Percentiles rank a stretch among this genome's conserved stretches.
phyloP scores from a whole-genome alignment of 2,888 invertebrate genomes.

The Aspidiotus destructor region DNA sequence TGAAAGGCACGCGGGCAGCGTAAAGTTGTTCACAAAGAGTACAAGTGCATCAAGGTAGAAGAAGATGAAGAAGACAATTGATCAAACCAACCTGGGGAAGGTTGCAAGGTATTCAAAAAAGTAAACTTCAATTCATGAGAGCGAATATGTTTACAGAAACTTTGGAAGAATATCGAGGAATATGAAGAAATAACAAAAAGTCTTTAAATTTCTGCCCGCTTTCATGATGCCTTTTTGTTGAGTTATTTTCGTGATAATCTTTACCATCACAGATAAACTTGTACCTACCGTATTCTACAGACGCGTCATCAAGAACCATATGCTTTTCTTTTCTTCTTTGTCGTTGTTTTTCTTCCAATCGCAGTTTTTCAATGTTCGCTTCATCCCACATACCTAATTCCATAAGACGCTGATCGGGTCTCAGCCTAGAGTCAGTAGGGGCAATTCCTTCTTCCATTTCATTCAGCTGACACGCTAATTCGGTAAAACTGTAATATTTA shows the following conservation, averaged over 20 bases:
- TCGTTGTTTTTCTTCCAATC: constrained; percentile 93
- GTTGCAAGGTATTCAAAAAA: too few relatives aligned
- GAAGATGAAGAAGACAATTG: too few relatives aligned
- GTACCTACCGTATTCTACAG: constrained; percentile 47
- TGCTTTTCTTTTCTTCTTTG: constrained; percentile 61
- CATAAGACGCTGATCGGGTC: constrained; percentile 98
- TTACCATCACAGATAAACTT: background rate
- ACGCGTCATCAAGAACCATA: constrained; percentile 62
- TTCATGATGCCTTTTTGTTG: too few relatives aligned
- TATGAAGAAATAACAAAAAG: too few relatives aligned
- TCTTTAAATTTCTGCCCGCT: too few relatives aligned
- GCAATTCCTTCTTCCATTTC: constrained; percentile 86
- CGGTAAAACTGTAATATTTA: constrained; percentile 86
- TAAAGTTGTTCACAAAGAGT: background rate
- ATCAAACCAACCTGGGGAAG: too few relatives aligned
- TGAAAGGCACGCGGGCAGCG: too few relatives aligned
- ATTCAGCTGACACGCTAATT: constrained; percentile 91
- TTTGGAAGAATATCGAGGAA: too few relatives aligned
- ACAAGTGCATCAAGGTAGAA: background rate
- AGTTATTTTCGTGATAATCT: background rate
- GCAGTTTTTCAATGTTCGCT: constrained; percentile 74
- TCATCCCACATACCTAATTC: constrained; percentile 87
- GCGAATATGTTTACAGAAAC: too few relatives aligned
- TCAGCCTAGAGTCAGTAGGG: constrained; percentile 82
- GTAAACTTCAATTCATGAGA: too few relatives aligned